Evolutionary conservation across 30 jellyfish, hydroid and myxozoan genomes (phyloP).

Genomic region (Phacellophora camtschatica): DNA sequence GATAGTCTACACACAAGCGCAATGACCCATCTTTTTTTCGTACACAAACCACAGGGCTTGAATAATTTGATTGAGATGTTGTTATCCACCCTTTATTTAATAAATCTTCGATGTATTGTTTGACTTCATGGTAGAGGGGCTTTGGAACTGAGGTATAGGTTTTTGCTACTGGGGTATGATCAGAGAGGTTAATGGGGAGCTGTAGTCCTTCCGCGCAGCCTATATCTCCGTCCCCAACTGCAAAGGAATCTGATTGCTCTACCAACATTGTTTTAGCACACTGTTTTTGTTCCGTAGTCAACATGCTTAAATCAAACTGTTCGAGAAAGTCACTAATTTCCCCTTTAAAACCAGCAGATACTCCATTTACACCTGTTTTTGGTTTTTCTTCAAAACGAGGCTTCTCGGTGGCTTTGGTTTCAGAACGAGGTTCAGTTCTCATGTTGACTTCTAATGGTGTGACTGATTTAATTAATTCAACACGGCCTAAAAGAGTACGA

Average conservation of each 20-base stretch:
- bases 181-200: constrained; percentile 10
- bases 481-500: constrained; percentile 42
- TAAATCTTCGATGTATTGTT: constrained; percentile 25
- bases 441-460: neutral
- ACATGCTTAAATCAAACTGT: neutral
- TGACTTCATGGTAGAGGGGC: constrained; percentile 27
- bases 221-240: neutral
- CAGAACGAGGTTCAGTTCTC: neutral
- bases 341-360: neutral
- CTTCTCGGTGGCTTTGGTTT: neutral
- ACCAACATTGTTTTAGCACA: neutral
- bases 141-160: constrained; percentile 13
- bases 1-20: too few relatives aligned
- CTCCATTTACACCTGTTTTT: neutral
- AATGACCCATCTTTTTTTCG: constrained; percentile 32
- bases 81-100: constrained; percentile 31
- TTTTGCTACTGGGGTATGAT: constrained; percentile 34
- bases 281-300: constrained; percentile 4
- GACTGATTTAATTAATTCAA: constrained; percentile 5
- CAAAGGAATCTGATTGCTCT: neutral
- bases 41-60: constrained; percentile 26
- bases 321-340: neutral
- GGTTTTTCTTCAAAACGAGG: neutral
- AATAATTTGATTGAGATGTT: neutral
- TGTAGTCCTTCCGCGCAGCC: constrained; percentile 29